These are phyloP conservation scores for Gracilinanus agilis DNA, from an alignment of 2,113 vertebrate genomes.

Conservation along the genomic window DNA sequence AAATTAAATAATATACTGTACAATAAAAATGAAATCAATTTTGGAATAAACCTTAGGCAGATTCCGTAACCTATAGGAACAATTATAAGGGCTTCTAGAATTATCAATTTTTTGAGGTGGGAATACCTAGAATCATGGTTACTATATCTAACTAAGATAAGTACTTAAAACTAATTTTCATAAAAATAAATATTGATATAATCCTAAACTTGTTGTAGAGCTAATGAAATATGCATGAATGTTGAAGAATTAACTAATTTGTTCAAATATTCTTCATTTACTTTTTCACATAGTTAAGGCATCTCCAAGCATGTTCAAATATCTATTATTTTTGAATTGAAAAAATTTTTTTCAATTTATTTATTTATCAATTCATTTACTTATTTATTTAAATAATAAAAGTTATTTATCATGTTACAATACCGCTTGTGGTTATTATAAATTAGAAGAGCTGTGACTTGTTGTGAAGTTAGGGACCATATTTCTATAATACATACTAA, in stretches of 20 bases:
- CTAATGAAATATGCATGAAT: background rate
- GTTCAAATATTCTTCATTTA: background rate
- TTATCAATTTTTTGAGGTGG: background rate
- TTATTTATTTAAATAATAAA: no score
- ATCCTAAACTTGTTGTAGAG: slow-evolving; percentile 14
- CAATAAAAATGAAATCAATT: slow-evolving; percentile 24
- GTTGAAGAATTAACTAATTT: background rate
- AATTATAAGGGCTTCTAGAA: slow-evolving; percentile 26
- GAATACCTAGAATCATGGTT: background rate
- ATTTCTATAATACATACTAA: background rate
- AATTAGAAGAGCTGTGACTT: background rate
- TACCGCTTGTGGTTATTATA: background rate
- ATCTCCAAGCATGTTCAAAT: background rate
- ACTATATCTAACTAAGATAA: background rate
- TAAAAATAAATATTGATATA: slow-evolving; percentile 18
- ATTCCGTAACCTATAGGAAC: slow-evolving; percentile 13
- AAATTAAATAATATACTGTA: slow-evolving; percentile 63
- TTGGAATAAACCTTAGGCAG: slow-evolving; percentile 3
- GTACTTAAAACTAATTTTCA: slow-evolving; percentile 52
- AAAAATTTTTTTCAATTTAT: no score
- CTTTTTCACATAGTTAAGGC: background rate
- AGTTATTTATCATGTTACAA: background rate
- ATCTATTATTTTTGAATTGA: background rate
- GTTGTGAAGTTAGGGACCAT: background rate
- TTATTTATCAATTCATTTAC: no score